Evolutionary conservation across 1,140 invertebrate genomes (phyloP), one percentile per base, ranked within the genome.

Genomic region (Gerris buenoi): DNA sequence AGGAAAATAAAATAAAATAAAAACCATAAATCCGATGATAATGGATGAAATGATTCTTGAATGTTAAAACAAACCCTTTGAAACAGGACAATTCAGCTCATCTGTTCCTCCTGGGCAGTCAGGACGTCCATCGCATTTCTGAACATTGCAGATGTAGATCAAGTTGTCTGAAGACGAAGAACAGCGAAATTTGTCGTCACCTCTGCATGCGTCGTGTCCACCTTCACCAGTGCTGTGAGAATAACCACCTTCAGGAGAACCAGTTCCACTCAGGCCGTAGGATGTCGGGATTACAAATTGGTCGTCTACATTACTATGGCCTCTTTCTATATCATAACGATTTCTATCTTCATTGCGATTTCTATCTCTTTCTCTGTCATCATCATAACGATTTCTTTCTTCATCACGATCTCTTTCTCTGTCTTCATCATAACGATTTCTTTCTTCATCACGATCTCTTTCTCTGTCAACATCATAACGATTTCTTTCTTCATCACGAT

Each of bases 61-160:
- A n/a, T n/a, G n/a, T n/a, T n/a, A n/a, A n/a, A n/a, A n/a, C 33
- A 18, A 46, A 46, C 33, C 33, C 33, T 18, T 46, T 46, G 5
- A 5, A 10, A 10, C 18, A 46, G 70, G 63, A 70, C 86, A 88
- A 67, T 78, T 70, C 14, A 69, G 63, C 73, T 84, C 83, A 74
- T 85, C 84, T 57, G 76, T 75, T 22, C 80, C 79, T 72, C 84
- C 80, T 2, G 78, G 76, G 75, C 86, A 87, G 72, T 86, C 80
- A 1, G 25, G 25, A 1, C 66, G 72, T 28, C 81, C 81, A 74
- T 86, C 84, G 73, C 84, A 85, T 28, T 71, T 68, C 71, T 83
- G 78, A 68, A 79, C 80, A n/a, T 77, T 74, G 71, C 82, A 83
- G 71, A 22, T 22, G 22, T 61, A 61, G 59, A 46, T 46, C 5